Evolutionary conservation across 2,888 invertebrate species (phyloP).

Genomic region (Reticulitermes lucifugus): DNA sequence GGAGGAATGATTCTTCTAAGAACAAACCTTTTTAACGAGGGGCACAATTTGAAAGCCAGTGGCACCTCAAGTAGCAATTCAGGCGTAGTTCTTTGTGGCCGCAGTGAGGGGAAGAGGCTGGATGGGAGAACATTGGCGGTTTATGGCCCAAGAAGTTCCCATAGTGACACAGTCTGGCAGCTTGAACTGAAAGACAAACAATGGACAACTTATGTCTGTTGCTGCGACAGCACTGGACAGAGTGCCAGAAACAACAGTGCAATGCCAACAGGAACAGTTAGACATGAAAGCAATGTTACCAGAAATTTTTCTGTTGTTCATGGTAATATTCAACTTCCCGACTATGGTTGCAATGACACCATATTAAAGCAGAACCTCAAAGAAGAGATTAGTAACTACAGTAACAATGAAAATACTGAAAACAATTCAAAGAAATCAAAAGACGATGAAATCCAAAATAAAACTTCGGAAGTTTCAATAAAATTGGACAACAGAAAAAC

Average conservation of each 20-base stretch:
- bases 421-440: background rate
- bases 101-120: slow-evolving; percentile 31
- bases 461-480: background rate
- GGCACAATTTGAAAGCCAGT: background rate
- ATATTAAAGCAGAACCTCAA: background rate
- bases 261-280: background rate
- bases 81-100: slow-evolving; percentile 42
- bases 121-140: slow-evolving; percentile 41
- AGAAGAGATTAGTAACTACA: background rate
- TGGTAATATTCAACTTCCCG: background rate
- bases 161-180: slow-evolving; percentile 53
- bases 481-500: background rate
- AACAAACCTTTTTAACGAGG: slow-evolving; percentile 37
- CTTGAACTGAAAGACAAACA: slow-evolving; percentile 54
- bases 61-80: background rate
- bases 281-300: background rate
- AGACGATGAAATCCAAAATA: background rate
- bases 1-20: slow-evolving; percentile 41
- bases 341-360: background rate
- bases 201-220: slow-evolving; percentile 58
- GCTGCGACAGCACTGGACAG: slow-evolving; percentile 50
- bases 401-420: background rate
- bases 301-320: background rate
- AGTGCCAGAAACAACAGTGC: background rate
- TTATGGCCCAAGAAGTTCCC: slow-evolving; percentile 50